phyloP scores from a whole-genome alignment of 1,140 invertebrate species.

The Pachyrhynchus sulphureomaculatus region DNA sequence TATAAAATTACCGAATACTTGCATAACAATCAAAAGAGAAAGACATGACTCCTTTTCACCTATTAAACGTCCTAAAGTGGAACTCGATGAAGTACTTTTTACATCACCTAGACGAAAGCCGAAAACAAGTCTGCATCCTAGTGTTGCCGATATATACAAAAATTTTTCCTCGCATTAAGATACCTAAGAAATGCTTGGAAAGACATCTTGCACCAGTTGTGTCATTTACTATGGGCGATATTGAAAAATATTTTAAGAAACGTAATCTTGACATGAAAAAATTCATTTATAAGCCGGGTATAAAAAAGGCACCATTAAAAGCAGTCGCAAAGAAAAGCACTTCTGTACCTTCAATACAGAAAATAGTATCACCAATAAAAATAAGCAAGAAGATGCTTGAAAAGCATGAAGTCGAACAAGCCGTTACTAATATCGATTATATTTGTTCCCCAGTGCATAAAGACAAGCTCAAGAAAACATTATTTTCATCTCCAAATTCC shows the following conservation, averaged over 20 bases:
- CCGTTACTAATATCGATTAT: no score
- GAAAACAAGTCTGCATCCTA: conserved; percentile 10
- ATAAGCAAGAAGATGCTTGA: no score
- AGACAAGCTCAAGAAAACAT: no score
- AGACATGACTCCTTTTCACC: not conserved
- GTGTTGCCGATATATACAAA: conserved; percentile 7
- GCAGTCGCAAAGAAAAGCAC: no score
- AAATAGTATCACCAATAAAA: no score
- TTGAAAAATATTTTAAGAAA: conserved; percentile 24
- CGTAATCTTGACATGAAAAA: conserved; percentile 4
- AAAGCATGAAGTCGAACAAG: no score
- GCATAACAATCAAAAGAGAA: conserved; percentile 11
- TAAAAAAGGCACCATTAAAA: not conserved
- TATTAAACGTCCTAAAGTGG: not conserved
- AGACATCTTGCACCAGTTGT: conserved; percentile 11
- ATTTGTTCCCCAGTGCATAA: no score
- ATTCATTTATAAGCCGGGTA: not conserved
- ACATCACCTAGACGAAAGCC: not conserved
- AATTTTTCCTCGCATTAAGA: conserved; percentile 14
- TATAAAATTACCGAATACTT: conserved; percentile 10
- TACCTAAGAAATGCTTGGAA: conserved; percentile 9
- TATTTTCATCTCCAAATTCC: no score
- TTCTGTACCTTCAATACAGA: not conserved
- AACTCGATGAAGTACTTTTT: not conserved
- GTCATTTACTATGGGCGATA: not conserved